Evolutionary conservation across 1,140 invertebrate species (phyloP), one percentile per base, ranked within the genome.

Genomic region (Ceratitis capitata): DNA sequence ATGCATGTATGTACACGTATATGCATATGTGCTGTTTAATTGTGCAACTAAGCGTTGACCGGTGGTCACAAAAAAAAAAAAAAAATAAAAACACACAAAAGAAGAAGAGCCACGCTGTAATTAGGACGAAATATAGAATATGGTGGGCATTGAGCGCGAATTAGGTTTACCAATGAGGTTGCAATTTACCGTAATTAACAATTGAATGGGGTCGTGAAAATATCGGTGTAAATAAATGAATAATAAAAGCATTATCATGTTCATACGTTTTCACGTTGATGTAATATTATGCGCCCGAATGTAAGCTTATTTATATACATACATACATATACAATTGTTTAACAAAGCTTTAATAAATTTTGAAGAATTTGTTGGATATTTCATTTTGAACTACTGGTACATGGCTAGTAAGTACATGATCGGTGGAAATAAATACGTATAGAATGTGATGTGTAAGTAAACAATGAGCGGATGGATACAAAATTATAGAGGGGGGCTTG

Each of bases 111-210:
- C 26, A 45, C 7, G 69, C 23, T 78, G 19, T 78, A 78, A 78
- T 78, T 78, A 78, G 39, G 23, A 10, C 39, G 69, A 45, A 45
- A 78, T 23, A 45, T 78, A 42, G 56, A 61, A 23, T 12, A 45
- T 26, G n/a, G 51, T 6, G n/a, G 69, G 69, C 39, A 78, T 78
- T 45, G 69, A 42, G 69, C 19, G 69, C 26, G 39, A 78, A 78
- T 78, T 78, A 23, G 69, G 69, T 78, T 78, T 78, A 78, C 69
- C 69, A 45, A 29, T 78, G 42, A 10, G 69, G 39, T 78, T 35
- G n/a, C 14, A 78, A 45, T 78, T 78, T 78, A 45, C 35, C 69
- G 39, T 78, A 78, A 78, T 78, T 78, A 78, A 45, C 69, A 23
- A 78, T 14, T 45, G 39, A 56, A 56, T 56, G 51, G 7, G n/a